These are phyloP conservation scores for Chloebia gouldiae DNA, from an alignment of 2,113 vertebrate genomes.

Conservation along the genomic window DNA sequence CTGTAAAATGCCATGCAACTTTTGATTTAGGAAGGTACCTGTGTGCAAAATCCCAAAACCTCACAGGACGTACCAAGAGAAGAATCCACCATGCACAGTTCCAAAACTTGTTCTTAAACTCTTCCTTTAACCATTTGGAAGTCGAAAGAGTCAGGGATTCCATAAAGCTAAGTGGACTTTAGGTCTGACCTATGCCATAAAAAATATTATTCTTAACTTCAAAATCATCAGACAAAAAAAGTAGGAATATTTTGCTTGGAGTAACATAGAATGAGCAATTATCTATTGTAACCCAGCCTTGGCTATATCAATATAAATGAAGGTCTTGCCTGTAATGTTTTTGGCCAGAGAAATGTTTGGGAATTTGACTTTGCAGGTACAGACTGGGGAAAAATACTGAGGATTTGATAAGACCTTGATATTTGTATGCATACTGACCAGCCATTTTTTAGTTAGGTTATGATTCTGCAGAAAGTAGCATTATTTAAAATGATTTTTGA, in stretches of 20 bases:
- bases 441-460: not conserved
- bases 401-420: not conserved
- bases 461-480: not conserved
- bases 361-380: not conserved
- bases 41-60: not conserved
- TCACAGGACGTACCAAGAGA: not conserved
- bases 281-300: not conserved
- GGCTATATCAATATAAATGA: not conserved
- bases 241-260: not conserved
- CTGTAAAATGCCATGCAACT: not conserved
- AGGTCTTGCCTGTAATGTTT: not conserved
- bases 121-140: not conserved
- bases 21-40: not conserved
- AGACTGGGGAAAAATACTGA: not conserved
- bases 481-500: not conserved
- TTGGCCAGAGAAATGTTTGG: not conserved
- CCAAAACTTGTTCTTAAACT: not conserved
- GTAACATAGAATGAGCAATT: not conserved
- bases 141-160: not conserved
- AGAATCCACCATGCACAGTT: fast-evolving
- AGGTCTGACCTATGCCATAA: not conserved
- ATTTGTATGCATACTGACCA: not conserved
- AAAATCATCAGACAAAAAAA: not conserved
- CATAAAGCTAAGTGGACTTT: not conserved
- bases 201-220: not conserved